phyloP scores from a whole-genome alignment of 2,888 invertebrate genomes.

The Napeogenes sylphis region DNA sequence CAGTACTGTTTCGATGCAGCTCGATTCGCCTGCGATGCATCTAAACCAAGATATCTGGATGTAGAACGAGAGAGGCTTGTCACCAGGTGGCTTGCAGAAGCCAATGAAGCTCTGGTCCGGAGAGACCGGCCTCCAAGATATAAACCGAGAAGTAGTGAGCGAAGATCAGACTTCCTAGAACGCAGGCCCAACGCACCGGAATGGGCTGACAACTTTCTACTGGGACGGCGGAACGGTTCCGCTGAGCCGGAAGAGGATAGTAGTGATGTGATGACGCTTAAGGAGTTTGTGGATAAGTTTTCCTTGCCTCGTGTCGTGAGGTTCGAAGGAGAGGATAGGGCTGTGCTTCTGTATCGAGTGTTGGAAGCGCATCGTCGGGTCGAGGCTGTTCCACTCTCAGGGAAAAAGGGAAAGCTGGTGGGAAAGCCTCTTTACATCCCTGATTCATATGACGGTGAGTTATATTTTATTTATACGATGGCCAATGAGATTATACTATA shows the following conservation, averaged over 20 bases:
- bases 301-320: conserved; percentile 79
- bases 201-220: conserved; percentile 69
- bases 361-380: conserved; percentile 80
- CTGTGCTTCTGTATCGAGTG: conserved; percentile 80
- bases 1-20: conserved; percentile 76
- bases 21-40: conserved; percentile 72
- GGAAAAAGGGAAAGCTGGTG: conserved; percentile 77
- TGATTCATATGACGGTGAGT: conserved; percentile 82
- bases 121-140: conserved; percentile 68
- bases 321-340: conserved; percentile 76
- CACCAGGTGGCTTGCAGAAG: conserved; percentile 73
- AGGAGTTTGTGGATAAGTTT: conserved; percentile 80
- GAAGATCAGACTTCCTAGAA: conserved; percentile 67
- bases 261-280: conserved; percentile 70
- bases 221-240: conserved; percentile 64
- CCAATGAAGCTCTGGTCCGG: conserved; percentile 69
- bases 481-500: no score
- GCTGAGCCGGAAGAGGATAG: conserved; percentile 67
- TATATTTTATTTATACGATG: no score
- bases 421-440: conserved; percentile 80
- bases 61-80: conserved; percentile 71
- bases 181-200: conserved; percentile 60
- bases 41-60: conserved; percentile 70
- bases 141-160: conserved; percentile 70
- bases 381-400: conserved; percentile 77